Evolutionary conservation across 1,140 invertebrate genomes (phyloP).

Genomic region (Cylas formicarius): DNA sequence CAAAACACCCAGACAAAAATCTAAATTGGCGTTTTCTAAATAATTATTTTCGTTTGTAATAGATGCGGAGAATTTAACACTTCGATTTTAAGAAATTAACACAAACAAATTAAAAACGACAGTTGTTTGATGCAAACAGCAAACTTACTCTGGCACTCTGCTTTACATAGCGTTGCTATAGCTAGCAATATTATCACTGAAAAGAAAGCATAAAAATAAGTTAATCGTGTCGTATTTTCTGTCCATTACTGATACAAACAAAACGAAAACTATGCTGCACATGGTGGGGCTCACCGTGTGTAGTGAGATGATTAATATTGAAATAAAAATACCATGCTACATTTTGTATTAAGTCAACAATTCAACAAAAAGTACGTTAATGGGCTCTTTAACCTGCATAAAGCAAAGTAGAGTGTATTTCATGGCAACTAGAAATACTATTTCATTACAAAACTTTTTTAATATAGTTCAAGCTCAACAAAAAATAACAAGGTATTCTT

Average conservation of each 20-base stretch:
- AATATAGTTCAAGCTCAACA: slow-evolving; percentile 6
- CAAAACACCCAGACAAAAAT: neutral
- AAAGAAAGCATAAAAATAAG: slow-evolving; percentile 34
- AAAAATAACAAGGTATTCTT: slow-evolving; percentile 22
- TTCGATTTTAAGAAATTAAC: neutral
- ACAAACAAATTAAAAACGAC: slow-evolving; percentile 12
- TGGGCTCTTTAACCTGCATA: slow-evolving; percentile 19
- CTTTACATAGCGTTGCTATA: slow-evolving; percentile 39
- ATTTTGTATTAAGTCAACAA: slow-evolving; percentile 10
- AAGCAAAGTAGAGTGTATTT: slow-evolving; percentile 18
- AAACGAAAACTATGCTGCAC: slow-evolving; percentile 14
- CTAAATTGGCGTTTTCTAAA: neutral
- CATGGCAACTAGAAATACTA: slow-evolving; percentile 13
- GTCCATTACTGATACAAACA: neutral
- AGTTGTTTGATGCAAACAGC: slow-evolving; percentile 19
- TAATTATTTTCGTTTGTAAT: neutral
- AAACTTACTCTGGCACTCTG: slow-evolving; percentile 42
- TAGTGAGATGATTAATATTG: neutral
- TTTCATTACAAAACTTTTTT: slow-evolving; percentile 19
- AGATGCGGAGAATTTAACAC: neutral
- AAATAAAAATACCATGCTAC: slow-evolving; percentile 18
- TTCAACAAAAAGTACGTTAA: neutral
- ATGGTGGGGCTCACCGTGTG: slow-evolving; percentile 19
- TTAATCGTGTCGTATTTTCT: slow-evolving; percentile 18
- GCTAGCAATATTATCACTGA: slow-evolving; percentile 40